phyloP scores from a whole-genome alignment of 2,888 invertebrate species.

The Seladonia tumulorum region DNA sequence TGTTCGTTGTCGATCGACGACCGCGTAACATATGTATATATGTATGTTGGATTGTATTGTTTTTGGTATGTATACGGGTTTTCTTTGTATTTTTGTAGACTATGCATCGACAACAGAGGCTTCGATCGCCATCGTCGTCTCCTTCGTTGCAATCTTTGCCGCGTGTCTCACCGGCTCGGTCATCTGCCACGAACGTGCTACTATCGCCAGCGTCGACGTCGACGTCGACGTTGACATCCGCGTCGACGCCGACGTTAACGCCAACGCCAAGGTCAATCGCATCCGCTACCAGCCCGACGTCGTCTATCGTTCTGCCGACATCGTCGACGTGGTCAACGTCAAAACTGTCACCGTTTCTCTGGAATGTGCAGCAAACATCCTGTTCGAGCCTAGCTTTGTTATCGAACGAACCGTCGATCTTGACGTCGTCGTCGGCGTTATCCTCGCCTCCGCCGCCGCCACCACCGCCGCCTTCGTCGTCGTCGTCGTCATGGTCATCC shows the following conservation, averaged over 20 bases:
- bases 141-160: slow-evolving; percentile 42
- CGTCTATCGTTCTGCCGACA: slow-evolving; percentile 21
- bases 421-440: neutral
- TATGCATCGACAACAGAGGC: slow-evolving; percentile 80
- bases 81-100: slow-evolving; percentile 72
- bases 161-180: slow-evolving; percentile 23
- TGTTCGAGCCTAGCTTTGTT: slow-evolving; percentile 59
- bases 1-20: neutral
- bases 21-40: neutral
- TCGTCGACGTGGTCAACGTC: slow-evolving; percentile 48
- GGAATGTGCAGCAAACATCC: slow-evolving; percentile 57
- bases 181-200: slow-evolving; percentile 14
- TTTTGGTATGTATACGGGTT: neutral
- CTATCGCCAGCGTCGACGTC: slow-evolving; percentile 33
- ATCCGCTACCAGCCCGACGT: slow-evolving; percentile 12
- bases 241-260: slow-evolving; percentile 41
- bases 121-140: slow-evolving; percentile 56
- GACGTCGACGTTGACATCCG: slow-evolving; percentile 29
- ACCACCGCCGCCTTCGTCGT: neutral
- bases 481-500: slow-evolving; percentile 35
- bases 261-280: slow-evolving; percentile 15
- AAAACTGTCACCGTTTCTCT: slow-evolving; percentile 49
- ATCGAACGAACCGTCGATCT: slow-evolving; percentile 44
- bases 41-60: neutral
- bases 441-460: neutral